These are phyloP conservation scores for Pseudotriccus pelzelni DNA, from an alignment of 2,797 vertebrate genomes.

Conservation along the genomic window DNA sequence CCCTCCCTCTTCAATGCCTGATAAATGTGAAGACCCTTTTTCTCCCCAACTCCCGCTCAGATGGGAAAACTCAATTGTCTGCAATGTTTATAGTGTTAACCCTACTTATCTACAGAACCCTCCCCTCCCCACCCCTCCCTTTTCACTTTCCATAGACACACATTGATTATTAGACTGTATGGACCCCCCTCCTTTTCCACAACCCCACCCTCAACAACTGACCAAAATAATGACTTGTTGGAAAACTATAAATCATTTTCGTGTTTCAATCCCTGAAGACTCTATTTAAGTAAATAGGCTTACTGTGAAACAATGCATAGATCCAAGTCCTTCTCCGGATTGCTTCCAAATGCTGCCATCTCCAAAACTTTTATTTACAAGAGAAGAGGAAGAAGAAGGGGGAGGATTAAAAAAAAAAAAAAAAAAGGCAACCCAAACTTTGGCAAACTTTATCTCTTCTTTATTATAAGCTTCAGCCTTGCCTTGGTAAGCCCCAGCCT, in stretches of 20 bases:
- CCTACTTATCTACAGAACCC: constrained; percentile 39
- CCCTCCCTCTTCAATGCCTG: constrained; percentile 29
- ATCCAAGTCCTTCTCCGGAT: constrained; percentile 63
- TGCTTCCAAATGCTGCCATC: constrained; percentile 55
- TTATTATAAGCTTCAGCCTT: constrained; percentile 64
- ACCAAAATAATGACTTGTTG: constrained; percentile 72
- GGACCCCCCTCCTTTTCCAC: constrained; percentile 15
- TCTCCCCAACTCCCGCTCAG: constrained; percentile 62
- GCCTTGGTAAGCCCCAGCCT: constrained; percentile 65
- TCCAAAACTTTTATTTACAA: constrained; percentile 69
- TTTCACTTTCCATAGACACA: constrained; percentile 42
- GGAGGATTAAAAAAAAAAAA: neutral
- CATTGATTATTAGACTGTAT: constrained; percentile 65
- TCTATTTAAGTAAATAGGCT: constrained; percentile 73
- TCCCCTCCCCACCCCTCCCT: constrained; percentile 26
- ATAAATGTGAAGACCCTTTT: constrained; percentile 61
- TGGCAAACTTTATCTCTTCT: constrained; percentile 74
- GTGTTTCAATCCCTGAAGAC: constrained; percentile 63
- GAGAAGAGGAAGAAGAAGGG: constrained; percentile 4
- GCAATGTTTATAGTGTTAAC: constrained; percentile 64
- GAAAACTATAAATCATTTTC: constrained; percentile 74
- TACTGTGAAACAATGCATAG: constrained; percentile 69
- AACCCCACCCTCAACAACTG: constrained; percentile 56
- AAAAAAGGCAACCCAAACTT: constrained; percentile 1
- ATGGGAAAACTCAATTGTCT: constrained; percentile 60